Evolutionary conservation across 2,113 vertebrate species (phyloP), one percentile per base, ranked within the genome.

Genomic region (Lycaon pictus): DNA sequence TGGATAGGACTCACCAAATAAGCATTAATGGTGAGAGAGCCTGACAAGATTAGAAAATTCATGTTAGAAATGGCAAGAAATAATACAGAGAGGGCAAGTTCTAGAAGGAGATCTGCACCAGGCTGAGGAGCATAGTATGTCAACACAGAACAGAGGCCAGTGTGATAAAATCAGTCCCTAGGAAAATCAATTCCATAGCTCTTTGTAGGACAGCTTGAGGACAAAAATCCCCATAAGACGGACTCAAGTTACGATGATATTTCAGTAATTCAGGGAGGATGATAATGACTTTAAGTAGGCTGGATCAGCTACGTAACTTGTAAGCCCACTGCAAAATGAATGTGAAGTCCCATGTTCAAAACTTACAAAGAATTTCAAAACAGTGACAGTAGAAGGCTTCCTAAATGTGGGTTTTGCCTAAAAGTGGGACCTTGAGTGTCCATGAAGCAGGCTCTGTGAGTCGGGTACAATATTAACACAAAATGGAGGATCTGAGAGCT

Each of bases 121-220:
- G 19, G 16, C 11, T 23, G 37, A 89, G n/a, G 43, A 92, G 7
- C 19, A 60, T 35, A 17, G 80, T 56, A 12, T 5, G 19, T 25
- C 15, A 51, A 19, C 17, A 17, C 0, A n/a, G 16, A 79, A 56
- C 17, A 71, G 12, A 77, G 5, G 10, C 19, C 35, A 65, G 11
- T 8, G 27, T 11, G 17, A 65, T n/a, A 58, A 8, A 67, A 85
- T 15, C 11, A 17, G 27, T 51, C 15, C 19, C 7, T 25, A 60
- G 25, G 29, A 85, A 83, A 69, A 56, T 37, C 56, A 43, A 20
- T 23, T n/a, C 43, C 48, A 27, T 1, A 22, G 35, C 11, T 53
- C 12, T 56, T 0, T 13, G 5, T 6, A 16, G 13, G 10, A 5
- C 11, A 11, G 1, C 7, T 60, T 43, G 35, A 65, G 17, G n/a